Percentiles rank a stretch among this genome's conserved stretches.
These are phyloP conservation scores for Megaustenia siamemsis DNA, from an alignment of 2,888 invertebrate genomes.

Conservation along the genomic window DNA sequence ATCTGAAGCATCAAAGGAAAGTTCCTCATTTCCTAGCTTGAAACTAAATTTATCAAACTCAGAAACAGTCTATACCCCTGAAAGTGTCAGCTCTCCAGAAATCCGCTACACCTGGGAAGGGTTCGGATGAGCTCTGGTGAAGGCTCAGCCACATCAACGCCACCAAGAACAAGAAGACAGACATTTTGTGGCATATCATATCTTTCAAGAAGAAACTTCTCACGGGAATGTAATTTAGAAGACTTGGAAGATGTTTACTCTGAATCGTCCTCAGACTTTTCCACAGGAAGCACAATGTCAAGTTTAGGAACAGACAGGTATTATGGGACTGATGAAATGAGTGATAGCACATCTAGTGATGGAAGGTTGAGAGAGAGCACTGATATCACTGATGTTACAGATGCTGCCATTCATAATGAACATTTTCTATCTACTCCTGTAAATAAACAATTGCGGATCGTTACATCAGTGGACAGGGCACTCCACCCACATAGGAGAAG, in stretches of 20 bases:
- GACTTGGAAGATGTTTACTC: conserved; percentile 65
- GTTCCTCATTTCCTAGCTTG: conserved; percentile 35
- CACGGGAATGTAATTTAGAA: conserved; percentile 52
- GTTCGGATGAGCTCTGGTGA: conserved; percentile 45
- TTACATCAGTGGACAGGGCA: conserved; percentile 71
- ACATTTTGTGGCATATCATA: conserved; percentile 43
- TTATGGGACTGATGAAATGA: conserved; percentile 66
- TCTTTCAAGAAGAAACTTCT: conserved; percentile 47
- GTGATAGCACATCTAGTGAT: conserved; percentile 69
- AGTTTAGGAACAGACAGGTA: conserved; percentile 38
- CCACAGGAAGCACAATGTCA: conserved; percentile 64
- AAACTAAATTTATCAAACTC: conserved; percentile 34
- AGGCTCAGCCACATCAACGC: conserved; percentile 54
- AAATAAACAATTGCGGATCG: conserved; percentile 72
- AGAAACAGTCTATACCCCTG: conserved; percentile 43
- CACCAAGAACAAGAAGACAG: conserved; percentile 43
- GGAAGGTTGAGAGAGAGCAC: conserved; percentile 60
- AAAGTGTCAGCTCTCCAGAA: conserved; percentile 49
- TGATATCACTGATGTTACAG: conserved; percentile 67
- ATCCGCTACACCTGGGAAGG: conserved; percentile 37
- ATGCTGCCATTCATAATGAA: conserved; percentile 40
- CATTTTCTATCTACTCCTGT: conserved; percentile 59
- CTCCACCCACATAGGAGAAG: conserved; percentile 60
- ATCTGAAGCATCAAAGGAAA: conserved; percentile 38
- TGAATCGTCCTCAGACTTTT: conserved; percentile 67